These are phyloP conservation scores for Cheilosia vernalis DNA, from an alignment of 2,888 invertebrate species.

Conservation along the genomic window DNA sequence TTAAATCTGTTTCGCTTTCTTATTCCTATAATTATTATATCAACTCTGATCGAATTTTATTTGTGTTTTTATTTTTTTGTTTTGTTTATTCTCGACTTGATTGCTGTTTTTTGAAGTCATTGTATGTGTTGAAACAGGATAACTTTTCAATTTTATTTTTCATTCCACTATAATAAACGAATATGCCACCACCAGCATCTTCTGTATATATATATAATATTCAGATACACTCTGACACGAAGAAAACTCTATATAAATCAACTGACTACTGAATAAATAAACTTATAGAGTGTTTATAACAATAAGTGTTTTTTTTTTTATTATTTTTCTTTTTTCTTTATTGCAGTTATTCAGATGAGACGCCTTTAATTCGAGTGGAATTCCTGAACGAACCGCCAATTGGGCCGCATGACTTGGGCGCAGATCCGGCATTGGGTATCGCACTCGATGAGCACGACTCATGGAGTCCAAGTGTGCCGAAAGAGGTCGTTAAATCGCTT, in stretches of 20 bases:
- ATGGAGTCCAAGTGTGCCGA: constrained; percentile 96
- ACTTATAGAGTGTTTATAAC: neutral
- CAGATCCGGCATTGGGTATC: constrained; percentile 91
- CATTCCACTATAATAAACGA: constrained; percentile 40
- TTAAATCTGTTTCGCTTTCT: constrained; percentile 12
- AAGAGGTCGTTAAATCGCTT: constrained; percentile 89
- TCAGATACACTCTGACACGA: constrained; percentile 50
- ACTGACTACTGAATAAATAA: neutral
- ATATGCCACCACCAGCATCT: constrained; percentile 36
- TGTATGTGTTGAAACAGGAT: constrained; percentile 50
- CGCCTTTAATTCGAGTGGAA: constrained; percentile 87
- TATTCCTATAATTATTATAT: neutral
- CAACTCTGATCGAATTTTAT: constrained; percentile 7
- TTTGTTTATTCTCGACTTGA: constrained; percentile 24
- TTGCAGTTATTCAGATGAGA: constrained; percentile 88
- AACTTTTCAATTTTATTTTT: constrained; percentile 40
- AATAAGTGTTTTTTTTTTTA: constrained; percentile 20
- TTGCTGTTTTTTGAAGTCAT: constrained; percentile 48
- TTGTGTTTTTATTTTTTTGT: constrained; percentile 15
- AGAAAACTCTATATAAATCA: constrained; percentile 35
- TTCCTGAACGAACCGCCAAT: constrained; percentile 90
- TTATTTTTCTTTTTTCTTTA: constrained; percentile 11
- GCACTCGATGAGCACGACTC: constrained; percentile 95
- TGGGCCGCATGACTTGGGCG: constrained; percentile 91
- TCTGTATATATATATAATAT: constrained; percentile 46